These are phyloP conservation scores for Polydrusus tereticollis DNA, from an alignment of 2,888 invertebrate species.

Conservation along the genomic window DNA sequence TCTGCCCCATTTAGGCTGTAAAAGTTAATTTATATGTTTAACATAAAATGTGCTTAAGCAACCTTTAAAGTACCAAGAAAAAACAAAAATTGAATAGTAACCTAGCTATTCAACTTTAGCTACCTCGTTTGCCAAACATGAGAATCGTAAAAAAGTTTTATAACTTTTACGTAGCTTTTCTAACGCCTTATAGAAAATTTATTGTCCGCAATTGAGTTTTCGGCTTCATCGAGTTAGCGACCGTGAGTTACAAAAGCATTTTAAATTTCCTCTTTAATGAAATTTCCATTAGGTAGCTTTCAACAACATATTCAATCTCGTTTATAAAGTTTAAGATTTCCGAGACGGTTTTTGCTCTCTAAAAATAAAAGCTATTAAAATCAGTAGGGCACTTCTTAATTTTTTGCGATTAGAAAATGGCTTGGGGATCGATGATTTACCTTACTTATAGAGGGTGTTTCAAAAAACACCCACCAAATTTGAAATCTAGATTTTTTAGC, in stretches of 20 bases:
- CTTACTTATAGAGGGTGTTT: too few relatives aligned
- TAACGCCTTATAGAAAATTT: conserved; percentile 14
- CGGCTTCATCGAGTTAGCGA: background rate
- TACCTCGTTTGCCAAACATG: background rate
- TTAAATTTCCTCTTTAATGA: conserved; percentile 26
- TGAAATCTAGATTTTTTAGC: too few relatives aligned
- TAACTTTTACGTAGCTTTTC: conserved; percentile 8
- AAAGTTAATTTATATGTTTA: too few relatives aligned
- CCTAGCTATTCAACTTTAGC: background rate
- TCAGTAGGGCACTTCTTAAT: background rate
- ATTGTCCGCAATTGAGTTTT: conserved; percentile 1
- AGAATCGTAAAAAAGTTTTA: conserved; percentile 8
- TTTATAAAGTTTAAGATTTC: background rate
- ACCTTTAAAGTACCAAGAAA: background rate
- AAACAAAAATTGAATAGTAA: background rate
- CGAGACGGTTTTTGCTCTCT: background rate
- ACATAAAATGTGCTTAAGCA: background rate
- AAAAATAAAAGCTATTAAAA: background rate
- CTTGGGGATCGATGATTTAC: background rate
- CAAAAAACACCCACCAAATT: too few relatives aligned
- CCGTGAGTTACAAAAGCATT: conserved; percentile 24
- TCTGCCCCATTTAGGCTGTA: too few relatives aligned
- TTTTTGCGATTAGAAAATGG: background rate
- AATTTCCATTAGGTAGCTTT: conserved; percentile 10
- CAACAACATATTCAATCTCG: background rate